A percentile compares a stretch with the other conserved stretches of the same genome.
Evolutionary conservation across 1,140 invertebrate species (phyloP).

Genomic region (Holcopasites calliopsidis): DNA sequence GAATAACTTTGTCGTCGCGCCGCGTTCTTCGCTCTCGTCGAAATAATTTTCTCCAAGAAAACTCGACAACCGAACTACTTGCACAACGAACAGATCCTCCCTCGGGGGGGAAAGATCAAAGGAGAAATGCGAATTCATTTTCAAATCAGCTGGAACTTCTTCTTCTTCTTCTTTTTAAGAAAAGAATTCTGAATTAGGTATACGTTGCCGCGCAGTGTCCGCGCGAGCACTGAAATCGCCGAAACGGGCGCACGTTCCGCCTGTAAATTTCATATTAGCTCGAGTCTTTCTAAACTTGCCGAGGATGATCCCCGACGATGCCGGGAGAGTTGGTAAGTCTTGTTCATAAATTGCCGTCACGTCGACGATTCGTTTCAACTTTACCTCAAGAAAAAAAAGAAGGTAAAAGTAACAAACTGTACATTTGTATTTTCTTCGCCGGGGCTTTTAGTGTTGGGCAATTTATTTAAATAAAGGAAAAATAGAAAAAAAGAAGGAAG

Average conservation of each 20-base stretch:
- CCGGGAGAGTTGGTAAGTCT: slow-evolving; percentile 9
- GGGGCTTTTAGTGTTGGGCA: not conserved
- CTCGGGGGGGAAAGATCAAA: not conserved
- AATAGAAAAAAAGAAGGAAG: not conserved
- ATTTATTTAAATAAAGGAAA: not conserved
- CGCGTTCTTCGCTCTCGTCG: not conserved
- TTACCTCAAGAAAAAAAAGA: not conserved
- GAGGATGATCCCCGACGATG: slow-evolving; percentile 10
- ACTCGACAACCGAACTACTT: not conserved
- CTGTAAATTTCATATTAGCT: slow-evolving; percentile 43
- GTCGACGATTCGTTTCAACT: not conserved
- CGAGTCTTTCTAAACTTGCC: not conserved
- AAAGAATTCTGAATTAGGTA: not conserved
- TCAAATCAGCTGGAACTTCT: not conserved
- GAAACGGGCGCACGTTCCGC: slow-evolving; percentile 33
- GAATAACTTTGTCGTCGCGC: not conserved
- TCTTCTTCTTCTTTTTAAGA: not conserved
- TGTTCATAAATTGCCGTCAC: slow-evolving; percentile 34
- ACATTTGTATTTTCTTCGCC: not conserved
- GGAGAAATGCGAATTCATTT: no score
- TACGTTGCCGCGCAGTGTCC: not conserved
- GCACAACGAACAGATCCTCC: not conserved
- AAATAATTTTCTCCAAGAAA: not conserved
- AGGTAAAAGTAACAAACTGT: not conserved
- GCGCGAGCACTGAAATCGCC: slow-evolving; percentile 6